Conservation (phyloP, 2,113 vertebrate species). For the Plectropomus leopardus region DNA sequence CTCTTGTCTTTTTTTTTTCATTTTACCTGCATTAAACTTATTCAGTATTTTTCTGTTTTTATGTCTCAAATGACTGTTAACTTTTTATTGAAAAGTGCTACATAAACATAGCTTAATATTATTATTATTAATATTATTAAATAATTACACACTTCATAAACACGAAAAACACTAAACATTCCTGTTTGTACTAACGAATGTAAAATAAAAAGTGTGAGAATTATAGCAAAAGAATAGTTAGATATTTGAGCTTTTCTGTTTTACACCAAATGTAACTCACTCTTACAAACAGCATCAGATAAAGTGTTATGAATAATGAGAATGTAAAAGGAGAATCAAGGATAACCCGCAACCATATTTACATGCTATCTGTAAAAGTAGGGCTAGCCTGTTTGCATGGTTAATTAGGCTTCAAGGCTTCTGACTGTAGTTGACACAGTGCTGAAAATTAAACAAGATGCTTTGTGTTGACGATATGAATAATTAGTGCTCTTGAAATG, state of each 20-base stretch:
- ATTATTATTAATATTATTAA: no score
- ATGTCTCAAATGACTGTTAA: no score
- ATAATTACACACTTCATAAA: background rate
- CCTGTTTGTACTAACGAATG: background rate
- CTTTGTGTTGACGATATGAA: background rate
- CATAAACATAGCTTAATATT: no score
- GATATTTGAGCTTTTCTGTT: background rate
- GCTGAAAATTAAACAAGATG: constrained; percentile 18
- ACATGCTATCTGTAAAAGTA: background rate
- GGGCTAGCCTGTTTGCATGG: background rate
- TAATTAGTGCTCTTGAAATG: constrained; percentile 4
- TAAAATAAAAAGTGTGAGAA: background rate
- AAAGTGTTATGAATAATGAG: background rate
- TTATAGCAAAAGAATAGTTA: background rate
- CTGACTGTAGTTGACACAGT: background rate
- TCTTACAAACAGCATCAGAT: background rate
- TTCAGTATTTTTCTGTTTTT: no score
- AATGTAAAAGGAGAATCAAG: background rate
- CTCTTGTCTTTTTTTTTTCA: no score
- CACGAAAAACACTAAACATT: background rate
- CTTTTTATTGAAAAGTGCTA: no score
- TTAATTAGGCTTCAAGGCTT: background rate
- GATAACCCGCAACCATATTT: background rate
- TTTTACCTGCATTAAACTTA: no score
- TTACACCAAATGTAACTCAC: background rate